These are phyloP conservation scores for Tanypteryx hageni DNA, from an alignment of 2,888 invertebrate genomes.

Conservation along the genomic window DNA sequence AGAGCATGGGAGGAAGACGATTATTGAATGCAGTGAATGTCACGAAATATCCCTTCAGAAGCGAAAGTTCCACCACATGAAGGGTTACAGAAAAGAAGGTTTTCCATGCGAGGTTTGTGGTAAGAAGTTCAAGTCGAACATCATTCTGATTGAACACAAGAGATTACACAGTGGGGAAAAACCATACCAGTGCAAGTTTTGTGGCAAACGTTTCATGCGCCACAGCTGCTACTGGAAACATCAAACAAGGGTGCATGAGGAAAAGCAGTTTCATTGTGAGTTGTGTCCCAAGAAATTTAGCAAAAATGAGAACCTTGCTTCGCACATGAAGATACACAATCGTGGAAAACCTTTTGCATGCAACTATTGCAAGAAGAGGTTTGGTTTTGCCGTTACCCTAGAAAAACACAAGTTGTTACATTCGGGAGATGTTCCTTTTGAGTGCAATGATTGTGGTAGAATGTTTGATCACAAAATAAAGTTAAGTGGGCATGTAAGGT, in stretches of 20 bases:
- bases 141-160: not conserved
- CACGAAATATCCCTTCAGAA: not conserved
- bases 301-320: not conserved
- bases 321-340: not conserved
- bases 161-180: not conserved
- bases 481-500: not conserved
- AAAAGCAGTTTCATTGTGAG: not conserved
- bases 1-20: no score
- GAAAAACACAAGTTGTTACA: no score
- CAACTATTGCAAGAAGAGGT: no score
- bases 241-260: no score
- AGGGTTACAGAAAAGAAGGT: no score
- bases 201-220: no score
- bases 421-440: not conserved
- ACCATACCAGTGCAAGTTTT: no score
- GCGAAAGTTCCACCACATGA: not conserved
- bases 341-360: no score
- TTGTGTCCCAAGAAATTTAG: conserved; percentile 5
- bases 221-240: no score
- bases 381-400: no score
- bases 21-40: not conserved
- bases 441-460: conserved; percentile 11
- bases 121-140: not conserved
- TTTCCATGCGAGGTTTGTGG: not conserved
- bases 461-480: not conserved